A percentile compares a stretch with the other conserved stretches of the same genome.
phyloP scores from a whole-genome alignment of 2,888 invertebrate genomes.

The Metalampra italica region DNA sequence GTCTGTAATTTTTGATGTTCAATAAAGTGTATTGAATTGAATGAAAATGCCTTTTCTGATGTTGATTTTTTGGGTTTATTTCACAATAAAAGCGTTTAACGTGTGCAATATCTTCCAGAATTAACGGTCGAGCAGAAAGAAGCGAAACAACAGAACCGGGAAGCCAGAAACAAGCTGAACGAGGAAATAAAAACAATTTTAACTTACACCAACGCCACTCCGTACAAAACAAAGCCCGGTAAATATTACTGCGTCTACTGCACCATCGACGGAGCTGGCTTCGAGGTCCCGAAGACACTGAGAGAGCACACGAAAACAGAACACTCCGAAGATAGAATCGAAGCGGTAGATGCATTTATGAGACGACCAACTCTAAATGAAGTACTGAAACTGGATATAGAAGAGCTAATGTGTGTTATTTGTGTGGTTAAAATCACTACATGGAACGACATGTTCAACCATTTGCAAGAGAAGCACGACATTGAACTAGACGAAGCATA shows the following conservation, averaged over 20 bases:
- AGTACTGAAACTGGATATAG: slow-evolving; percentile 46
- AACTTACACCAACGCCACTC: slow-evolving; percentile 46
- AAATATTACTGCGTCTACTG: slow-evolving; percentile 50
- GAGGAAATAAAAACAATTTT: slow-evolving; percentile 44
- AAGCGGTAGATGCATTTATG: slow-evolving; percentile 36
- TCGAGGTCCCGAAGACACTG: slow-evolving; percentile 37
- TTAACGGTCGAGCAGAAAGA: not conserved
- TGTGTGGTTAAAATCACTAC: slow-evolving; percentile 27
- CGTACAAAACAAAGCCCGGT: slow-evolving; percentile 38
- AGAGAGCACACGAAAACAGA: slow-evolving; percentile 32
- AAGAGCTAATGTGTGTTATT: slow-evolving; percentile 35
- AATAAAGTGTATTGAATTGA: no score
- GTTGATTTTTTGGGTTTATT: no score
- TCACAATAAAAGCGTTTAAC: no score
- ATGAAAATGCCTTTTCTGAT: no score
- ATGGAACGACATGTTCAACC: slow-evolving; percentile 51
- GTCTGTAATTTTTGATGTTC: no score
- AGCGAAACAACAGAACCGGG: not conserved
- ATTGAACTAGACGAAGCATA: slow-evolving; percentile 36
- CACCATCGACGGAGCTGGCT: slow-evolving; percentile 23
- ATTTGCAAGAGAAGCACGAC: slow-evolving; percentile 35
- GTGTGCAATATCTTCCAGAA: no score
- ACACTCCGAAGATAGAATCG: slow-evolving; percentile 29
- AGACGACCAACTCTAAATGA: slow-evolving; percentile 47
- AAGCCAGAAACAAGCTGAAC: slow-evolving; percentile 7